Evolutionary conservation across 2,888 invertebrate species (phyloP), one percentile per base, ranked within the genome.

Genomic region (Periphyllus acericola): DNA sequence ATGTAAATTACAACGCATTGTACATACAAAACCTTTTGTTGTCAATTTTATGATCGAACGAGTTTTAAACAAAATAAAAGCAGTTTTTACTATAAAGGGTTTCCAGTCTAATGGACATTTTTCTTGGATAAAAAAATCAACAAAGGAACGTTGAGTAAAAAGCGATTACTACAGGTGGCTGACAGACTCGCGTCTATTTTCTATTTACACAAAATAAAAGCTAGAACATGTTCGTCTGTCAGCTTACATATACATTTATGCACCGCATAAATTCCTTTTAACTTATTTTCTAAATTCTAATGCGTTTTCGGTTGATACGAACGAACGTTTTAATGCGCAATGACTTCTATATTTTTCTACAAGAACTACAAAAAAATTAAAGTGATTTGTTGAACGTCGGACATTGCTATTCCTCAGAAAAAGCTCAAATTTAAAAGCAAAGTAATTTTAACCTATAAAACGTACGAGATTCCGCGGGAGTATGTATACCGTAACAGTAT

Each of bases 151-250:
- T 66, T 17, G 60, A 74, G 60, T 29, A 80, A 40, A 80, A 87
- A 87, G 60, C 86, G 55, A 80, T 80, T 87, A 83, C 60, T 80
- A 81, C 80, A 87, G 80, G 86, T 87, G 80, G 80, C 76, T 80
- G 40, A 66, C 71, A 55, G 78, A 72, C 55, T 34, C 68, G 29
- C 68, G 5, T 81, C 40, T 71, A 81, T 83, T 75, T 83, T 66
- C 66, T 84, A 76, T 84, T 84, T 84, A 66, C 75, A 66, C 60
- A 25, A 66, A 83, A 76, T 75, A 75, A 76, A 66, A 83, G 36
- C 74, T 60, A 72, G 25, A 83, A 83, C 11, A 75, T 60, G 29
- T 40, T 72, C 34, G 1, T 72, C 34, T 21, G 36, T 36, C 29
- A 19, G 0, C 40, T 75, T 40, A 72, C 21, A 32, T 75, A 60